Evolutionary conservation across 1,140 invertebrate genomes (phyloP), one percentile per base, ranked within the genome.

Genomic region (Steinernema khuongi): DNA sequence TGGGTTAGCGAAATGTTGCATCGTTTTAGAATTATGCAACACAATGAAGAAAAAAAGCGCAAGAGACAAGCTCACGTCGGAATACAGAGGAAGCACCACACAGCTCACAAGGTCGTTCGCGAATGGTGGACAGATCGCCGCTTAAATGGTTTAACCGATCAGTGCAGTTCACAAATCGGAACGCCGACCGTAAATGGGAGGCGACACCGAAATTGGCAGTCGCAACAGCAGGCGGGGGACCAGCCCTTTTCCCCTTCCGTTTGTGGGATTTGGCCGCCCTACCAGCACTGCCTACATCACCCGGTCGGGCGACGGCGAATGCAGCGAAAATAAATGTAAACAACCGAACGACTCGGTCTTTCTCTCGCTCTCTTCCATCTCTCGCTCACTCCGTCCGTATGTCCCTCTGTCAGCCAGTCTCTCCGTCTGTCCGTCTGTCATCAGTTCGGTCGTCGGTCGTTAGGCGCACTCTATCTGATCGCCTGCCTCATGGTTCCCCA

Each of bases 281-380:
- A 60, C 50, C 50, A 60, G 50, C 26, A 7, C 7, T 22, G 50
- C 7, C 50, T n/a, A 4, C 50, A 11, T 4, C 11, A 2, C 7
- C 11, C 50, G 50, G 22, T n/a, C 14, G 14, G 22, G 26, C 50
- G 50, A 41, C n/a, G 50, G 7, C 50, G 50, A 60, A 60, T 60
- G 50, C 50, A 60, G 50, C 50, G 22, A 60, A 60, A 60, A 60
- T 60, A 60, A 60, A 60, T 60, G 50, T 60, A 60, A 60, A 60
- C 50, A 60, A 60, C 7, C 11, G 36, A 41, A 41, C 36, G 36
- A 41, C 7, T 11, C 36, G 36, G 36, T 41, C 50, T 4, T 22
- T 60, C 50, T 60, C 50, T 14, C 50, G 14, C 11, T 60, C 50
- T 60, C 50, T 26, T 22, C 7, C 4, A 7, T 26, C 22, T 60